Conservation (phyloP, 92 coral and sea anemone genomes). For the Blastomussa wellsi region DNA sequence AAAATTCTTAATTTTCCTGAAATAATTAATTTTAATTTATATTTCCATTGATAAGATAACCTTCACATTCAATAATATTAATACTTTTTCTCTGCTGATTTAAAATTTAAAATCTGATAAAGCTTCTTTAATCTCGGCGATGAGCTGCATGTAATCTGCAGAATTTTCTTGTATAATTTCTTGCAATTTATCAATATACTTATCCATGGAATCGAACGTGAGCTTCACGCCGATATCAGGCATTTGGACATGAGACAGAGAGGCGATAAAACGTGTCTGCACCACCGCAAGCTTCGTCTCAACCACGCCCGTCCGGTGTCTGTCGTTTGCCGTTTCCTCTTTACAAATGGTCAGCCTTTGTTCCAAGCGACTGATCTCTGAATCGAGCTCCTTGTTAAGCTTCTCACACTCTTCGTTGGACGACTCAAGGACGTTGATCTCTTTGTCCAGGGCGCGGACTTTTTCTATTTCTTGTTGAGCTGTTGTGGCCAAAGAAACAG, state of each 20-base stretch:
- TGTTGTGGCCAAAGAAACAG: slow-evolving; percentile 20
- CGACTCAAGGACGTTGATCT: slow-evolving; percentile 77
- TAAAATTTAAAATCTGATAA: slow-evolving; percentile 88
- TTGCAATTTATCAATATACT: slow-evolving; percentile 76
- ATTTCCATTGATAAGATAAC: background rate
- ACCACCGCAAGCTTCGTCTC: slow-evolving; percentile 91
- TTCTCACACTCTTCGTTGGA: slow-evolving; percentile 88
- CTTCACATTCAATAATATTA: background rate
- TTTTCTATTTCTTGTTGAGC: slow-evolving; percentile 88
- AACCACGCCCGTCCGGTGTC: slow-evolving; percentile 83
- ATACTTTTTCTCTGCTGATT: background rate
- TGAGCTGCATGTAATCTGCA: slow-evolving; percentile 58
- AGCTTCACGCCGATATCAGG: slow-evolving; percentile 82
- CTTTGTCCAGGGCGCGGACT: slow-evolving; percentile 78
- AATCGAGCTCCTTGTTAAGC: slow-evolving; percentile 75
- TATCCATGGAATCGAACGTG: slow-evolving; percentile 85
- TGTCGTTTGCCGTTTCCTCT: slow-evolving; percentile 76
- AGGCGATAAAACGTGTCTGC: slow-evolving; percentile 92
- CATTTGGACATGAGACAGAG: slow-evolving; percentile 83
- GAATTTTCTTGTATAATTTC: slow-evolving; percentile 71
- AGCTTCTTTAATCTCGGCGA: slow-evolving; percentile 84
- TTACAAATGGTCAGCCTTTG: slow-evolving; percentile 68
- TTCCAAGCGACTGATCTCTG: slow-evolving; percentile 77
- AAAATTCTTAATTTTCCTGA: slow-evolving; percentile 10
- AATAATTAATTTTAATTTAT: background rate